A percentile compares a stretch with the other conserved stretches of the same genome.
Evolutionary conservation across 2,113 vertebrate species (phyloP).

Genomic region (Recurvirostra avosetta): DNA sequence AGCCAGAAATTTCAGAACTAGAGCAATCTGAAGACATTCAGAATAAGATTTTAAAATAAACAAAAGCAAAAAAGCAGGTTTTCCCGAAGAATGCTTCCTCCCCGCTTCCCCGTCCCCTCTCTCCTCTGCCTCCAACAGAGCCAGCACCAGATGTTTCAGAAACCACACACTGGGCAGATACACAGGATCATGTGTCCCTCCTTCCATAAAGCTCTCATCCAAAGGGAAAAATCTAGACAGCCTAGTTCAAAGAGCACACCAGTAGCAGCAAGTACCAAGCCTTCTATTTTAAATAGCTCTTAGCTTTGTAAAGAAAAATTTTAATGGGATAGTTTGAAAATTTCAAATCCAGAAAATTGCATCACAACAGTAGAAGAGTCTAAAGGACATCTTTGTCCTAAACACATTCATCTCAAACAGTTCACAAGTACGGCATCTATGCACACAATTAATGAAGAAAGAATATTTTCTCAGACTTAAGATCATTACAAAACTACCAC

Average conservation of each 20-base stretch:
- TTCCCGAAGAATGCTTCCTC: neutral
- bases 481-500: neutral
- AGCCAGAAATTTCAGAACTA: neutral
- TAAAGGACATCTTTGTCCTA: neutral
- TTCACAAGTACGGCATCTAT: neutral
- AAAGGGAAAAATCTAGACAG: neutral
- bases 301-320: neutral
- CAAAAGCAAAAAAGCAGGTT: neutral
- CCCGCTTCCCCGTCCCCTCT: neutral
- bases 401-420: neutral
- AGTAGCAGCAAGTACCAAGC: constrained; percentile 1
- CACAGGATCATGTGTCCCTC: constrained; percentile 1
- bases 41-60: neutral
- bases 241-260: neutral
- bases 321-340: neutral
- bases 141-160: constrained; percentile 37
- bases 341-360: neutral
- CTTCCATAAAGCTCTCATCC: neutral
- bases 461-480: neutral
- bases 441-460: neutral
- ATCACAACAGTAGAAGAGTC: neutral
- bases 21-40: neutral
- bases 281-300: neutral
- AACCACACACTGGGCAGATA: constrained; percentile 15
- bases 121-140: neutral